phyloP scores from a whole-genome alignment of 2,888 invertebrate genomes.

The Glyphotaelius pellucidus region DNA sequence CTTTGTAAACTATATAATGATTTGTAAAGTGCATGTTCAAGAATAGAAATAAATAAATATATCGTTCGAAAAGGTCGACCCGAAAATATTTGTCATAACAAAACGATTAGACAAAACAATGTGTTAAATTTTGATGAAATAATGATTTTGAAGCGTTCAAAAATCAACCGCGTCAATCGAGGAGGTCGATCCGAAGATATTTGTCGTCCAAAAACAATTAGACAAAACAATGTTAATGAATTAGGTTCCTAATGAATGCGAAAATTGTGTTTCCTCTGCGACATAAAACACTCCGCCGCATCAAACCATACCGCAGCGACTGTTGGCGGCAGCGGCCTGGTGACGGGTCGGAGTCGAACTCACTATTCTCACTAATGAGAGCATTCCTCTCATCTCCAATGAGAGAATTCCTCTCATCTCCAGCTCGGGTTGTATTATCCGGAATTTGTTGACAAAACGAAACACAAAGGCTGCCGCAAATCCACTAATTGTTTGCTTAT shows the following conservation, averaged over 20 bases:
- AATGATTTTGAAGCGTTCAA: no score
- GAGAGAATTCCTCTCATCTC: background rate
- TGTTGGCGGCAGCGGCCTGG: background rate
- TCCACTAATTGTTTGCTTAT: constrained; percentile 21
- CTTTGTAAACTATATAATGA: no score
- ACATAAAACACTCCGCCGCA: background rate
- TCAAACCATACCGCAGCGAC: background rate
- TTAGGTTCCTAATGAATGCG: background rate
- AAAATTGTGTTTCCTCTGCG: background rate
- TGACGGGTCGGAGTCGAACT: background rate
- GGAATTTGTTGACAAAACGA: constrained; percentile 12
- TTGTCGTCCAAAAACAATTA: background rate
- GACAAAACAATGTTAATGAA: background rate
- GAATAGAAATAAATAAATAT: no score
- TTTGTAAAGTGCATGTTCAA: no score
- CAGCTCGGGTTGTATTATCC: background rate
- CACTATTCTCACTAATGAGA: background rate
- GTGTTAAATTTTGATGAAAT: background rate
- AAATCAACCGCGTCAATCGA: background rate
- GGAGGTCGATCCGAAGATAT: background rate
- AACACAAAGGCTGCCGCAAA: background rate
- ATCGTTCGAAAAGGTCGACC: background rate
- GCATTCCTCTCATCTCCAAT: background rate
- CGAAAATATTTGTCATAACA: background rate
- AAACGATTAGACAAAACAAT: background rate